These are phyloP conservation scores for Poeciliopsis occidentalis DNA, from an alignment of 2,113 vertebrate genomes.

Conservation along the genomic window DNA sequence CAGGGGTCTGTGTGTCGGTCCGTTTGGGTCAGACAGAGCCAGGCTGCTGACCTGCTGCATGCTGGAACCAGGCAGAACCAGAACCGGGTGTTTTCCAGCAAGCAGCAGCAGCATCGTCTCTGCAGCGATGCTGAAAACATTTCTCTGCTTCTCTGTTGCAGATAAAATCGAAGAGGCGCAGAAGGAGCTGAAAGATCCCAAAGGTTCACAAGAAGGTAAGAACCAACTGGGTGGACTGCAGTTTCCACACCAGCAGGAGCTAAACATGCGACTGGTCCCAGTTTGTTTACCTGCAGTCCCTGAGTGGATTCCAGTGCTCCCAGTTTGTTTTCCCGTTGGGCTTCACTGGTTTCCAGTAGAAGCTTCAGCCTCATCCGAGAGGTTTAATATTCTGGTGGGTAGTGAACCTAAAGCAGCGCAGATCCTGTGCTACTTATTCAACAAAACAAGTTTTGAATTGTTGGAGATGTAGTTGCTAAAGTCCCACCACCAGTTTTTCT, in stretches of 20 bases:
- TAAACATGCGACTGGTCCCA: neutral
- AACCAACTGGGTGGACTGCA: neutral
- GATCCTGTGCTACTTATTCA: no score
- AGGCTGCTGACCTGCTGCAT: conserved; percentile 43
- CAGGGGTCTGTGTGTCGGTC: neutral
- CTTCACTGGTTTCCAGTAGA: neutral
- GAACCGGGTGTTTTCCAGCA: neutral
- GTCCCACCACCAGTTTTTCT: no score
- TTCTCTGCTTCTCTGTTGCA: conserved; percentile 74
- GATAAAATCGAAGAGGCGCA: conserved; percentile 99
- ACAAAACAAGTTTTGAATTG: no score
- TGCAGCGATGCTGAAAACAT: conserved; percentile 29
- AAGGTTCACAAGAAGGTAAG: conserved; percentile 91
- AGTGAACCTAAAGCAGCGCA: no score
- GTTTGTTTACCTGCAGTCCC: neutral
- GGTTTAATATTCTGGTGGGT: no score
- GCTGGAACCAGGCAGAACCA: no score
- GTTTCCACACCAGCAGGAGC: no score
- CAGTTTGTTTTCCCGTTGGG: neutral
- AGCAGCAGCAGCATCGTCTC: conserved; percentile 38
- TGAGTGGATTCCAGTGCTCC: no score
- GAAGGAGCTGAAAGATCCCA: conserved; percentile 94
- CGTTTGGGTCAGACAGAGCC: conserved; percentile 34
- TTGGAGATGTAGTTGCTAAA: no score
- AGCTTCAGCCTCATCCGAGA: no score